Base-by-base conservation (phyloP, 2,797 vertebrate genomes). In the Phylloscopus collybita region DNA sequence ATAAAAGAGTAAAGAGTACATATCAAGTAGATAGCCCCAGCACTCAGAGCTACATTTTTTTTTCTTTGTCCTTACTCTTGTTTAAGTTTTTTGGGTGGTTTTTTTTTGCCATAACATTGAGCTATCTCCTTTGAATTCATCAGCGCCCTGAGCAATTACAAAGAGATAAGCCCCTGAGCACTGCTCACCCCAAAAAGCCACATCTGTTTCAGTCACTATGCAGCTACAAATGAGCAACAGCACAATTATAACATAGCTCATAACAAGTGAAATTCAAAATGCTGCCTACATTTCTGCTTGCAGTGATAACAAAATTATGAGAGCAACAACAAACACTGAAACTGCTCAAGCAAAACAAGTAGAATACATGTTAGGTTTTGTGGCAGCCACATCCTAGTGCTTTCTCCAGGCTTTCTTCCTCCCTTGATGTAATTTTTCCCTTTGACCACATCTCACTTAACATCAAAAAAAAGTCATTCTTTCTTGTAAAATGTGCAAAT, bases 381-480 rank as follows among this genome's bases (percentile, higher is more conserved):
- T 87, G 74, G 85, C 85, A 94, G 78, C 32, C 9, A 0, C 56
- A 79, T 80, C 74, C 65, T 11, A 81, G 42, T 86, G 61, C 45
- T 80, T 89, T 92, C 79, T 92, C 61, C 57, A 67, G 73, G 64
- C 67, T 90, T 88, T 89, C 62, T 70, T 91, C 51, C 42, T 92
- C 59, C 54, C 86, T 90, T 94, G 65, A 95, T 91, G 51, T 67
- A 92, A 80, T 94, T 89, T 84, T 91, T 92, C 71, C 78, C 73
- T 90, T 92, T 94, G 81, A 95, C 93, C 84, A 93, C 78, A 89
- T 93, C 88, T 90, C 74, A 90, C 66, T 93, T 92, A 51, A 90
- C 82, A 92, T 95, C 56, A 87, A 78, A 92, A 93, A 86, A 86
- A 88, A 80, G 69, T 51, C 61, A 93, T 74, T 73, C 81, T 69